Percentiles rank a stretch among this genome's conserved stretches.
Evolutionary conservation across 2,113 vertebrate genomes (phyloP).

Genomic region (human (Homo sapiens)): DNA sequence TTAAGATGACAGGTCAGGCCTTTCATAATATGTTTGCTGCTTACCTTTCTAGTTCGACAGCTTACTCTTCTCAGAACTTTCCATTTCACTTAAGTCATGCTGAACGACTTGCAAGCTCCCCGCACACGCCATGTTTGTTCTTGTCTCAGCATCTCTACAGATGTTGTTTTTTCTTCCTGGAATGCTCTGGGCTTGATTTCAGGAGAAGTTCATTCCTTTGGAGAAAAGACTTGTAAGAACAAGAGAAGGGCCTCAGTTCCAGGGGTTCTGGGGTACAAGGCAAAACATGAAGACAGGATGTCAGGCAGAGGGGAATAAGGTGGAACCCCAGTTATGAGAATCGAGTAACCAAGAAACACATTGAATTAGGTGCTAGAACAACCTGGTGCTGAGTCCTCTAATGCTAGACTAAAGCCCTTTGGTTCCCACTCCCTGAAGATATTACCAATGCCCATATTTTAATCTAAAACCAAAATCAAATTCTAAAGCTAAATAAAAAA

Average conservation of each 20-base stretch:
- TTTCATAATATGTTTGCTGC: background rate
- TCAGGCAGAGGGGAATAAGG: background rate
- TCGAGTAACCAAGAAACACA: background rate
- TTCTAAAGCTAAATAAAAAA: background rate
- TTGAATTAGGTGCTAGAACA: background rate
- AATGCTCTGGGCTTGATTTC: constrained; percentile 42
- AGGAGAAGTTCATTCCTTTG: constrained; percentile 4
- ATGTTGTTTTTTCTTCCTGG: background rate
- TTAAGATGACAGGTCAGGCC: background rate
- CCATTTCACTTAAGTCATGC: background rate
- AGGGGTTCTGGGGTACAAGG: background rate
- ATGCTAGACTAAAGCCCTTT: background rate
- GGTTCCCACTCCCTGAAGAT: background rate
- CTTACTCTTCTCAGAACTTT: background rate
- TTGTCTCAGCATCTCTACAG: background rate
- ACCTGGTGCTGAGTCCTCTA: background rate
- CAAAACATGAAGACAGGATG: background rate
- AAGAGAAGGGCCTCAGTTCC: background rate
- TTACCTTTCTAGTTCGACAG: background rate
- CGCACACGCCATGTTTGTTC: background rate
- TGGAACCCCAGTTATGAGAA: background rate
- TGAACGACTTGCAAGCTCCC: background rate
- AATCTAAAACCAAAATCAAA: background rate
- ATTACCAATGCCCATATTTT: background rate
- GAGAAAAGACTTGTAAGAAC: constrained; percentile 40